phyloP scores from a whole-genome alignment of 2,888 invertebrate genomes.

The Hanleya hanleyi region DNA sequence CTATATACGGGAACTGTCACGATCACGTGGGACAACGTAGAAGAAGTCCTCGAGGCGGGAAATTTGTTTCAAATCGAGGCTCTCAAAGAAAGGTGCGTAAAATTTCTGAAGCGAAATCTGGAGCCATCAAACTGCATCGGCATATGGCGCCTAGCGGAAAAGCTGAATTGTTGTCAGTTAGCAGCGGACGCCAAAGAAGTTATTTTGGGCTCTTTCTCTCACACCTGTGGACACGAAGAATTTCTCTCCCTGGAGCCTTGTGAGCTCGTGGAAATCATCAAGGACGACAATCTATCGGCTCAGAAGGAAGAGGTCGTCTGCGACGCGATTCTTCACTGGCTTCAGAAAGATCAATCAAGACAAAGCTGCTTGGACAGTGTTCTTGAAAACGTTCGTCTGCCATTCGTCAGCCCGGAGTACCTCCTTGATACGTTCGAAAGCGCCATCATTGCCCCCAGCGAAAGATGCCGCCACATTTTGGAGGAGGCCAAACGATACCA shows the following conservation, averaged over 20 bases:
- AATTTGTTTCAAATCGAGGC: constrained; percentile 90
- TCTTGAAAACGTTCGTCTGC: constrained; percentile 55
- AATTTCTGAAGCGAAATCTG: constrained; percentile 82
- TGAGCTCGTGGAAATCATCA: constrained; percentile 84
- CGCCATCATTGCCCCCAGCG: constrained; percentile 38
- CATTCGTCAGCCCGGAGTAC: constrained; percentile 56
- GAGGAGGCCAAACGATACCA: constrained; percentile 57
- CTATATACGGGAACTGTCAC: constrained; percentile 87
- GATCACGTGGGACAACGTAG: constrained; percentile 85
- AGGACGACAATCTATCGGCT: constrained; percentile 87
- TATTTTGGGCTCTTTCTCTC: constrained; percentile 76
- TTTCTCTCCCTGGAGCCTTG: constrained; percentile 78
- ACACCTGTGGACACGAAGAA: constrained; percentile 51
- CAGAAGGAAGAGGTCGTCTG: constrained; percentile 88
- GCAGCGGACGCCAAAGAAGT: constrained; percentile 81
- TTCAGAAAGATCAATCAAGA: constrained; percentile 78
- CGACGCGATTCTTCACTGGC: constrained; percentile 83
- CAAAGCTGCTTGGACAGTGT: constrained; percentile 74
- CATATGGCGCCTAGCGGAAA: constrained; percentile 86
- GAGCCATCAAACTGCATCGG: constrained; percentile 87
- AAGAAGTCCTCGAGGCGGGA: constrained; percentile 82
- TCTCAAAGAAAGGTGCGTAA: constrained; percentile 85
- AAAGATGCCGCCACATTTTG: constrained; percentile 41
- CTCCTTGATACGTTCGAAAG: constrained; percentile 49
- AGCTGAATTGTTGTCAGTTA: constrained; percentile 82